phyloP scores from a whole-genome alignment of 2,888 invertebrate species.

The Leptinotarsa juncta region DNA sequence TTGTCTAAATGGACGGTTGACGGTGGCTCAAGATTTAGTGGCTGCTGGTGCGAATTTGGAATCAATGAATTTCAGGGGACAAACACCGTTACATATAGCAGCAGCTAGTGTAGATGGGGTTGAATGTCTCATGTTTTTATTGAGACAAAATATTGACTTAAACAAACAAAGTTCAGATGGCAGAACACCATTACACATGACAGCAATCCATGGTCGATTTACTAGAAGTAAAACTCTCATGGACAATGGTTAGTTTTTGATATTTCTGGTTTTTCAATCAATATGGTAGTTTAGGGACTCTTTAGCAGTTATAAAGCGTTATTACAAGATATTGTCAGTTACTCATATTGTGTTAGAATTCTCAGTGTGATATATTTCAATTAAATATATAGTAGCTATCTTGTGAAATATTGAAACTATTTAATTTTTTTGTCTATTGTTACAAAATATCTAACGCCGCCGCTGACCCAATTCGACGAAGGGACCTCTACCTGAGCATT shows the following conservation, averaged over 20 bases:
- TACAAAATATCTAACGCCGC: no score
- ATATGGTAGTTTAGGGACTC: no score
- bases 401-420: no score
- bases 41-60: constrained; percentile 67
- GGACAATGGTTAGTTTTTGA: constrained; percentile 66
- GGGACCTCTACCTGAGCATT: no score
- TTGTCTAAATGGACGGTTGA: constrained; percentile 72
- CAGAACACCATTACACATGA: constrained; percentile 74
- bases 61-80: constrained; percentile 66
- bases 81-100: constrained; percentile 72
- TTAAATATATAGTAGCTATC: no score
- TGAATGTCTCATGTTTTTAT: constrained; percentile 70
- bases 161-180: constrained; percentile 71
- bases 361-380: no score
- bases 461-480: no score
- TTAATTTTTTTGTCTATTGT: no score
- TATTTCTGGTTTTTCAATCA: background rate
- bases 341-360: no score
- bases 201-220: constrained; percentile 75
- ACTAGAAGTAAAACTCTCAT: constrained; percentile 72
- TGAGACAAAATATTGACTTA: constrained; percentile 68
- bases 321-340: no score
- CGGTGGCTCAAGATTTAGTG: constrained; percentile 69
- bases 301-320: no score
- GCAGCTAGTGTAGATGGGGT: constrained; percentile 72